Percentiles rank a stretch among this genome's conserved stretches.
Conservation (phyloP, 2,113 vertebrate genomes). For the Crotalus horridus region DNA sequence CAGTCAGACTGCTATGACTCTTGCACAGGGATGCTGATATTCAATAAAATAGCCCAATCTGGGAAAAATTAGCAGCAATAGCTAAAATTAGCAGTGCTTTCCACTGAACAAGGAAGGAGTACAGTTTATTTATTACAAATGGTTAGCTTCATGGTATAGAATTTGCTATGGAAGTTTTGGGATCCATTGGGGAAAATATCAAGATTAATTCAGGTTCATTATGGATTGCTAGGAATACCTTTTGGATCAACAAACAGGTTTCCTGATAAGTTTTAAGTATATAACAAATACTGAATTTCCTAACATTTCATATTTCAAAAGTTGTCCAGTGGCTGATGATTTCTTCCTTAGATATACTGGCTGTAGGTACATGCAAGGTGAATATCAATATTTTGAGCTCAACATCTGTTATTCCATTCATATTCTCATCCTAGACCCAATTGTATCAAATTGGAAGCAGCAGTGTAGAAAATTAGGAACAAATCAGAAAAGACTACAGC, state of each 20-base stretch:
- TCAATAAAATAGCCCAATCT: not conserved
- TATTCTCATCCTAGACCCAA: constrained; percentile 66
- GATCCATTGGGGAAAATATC: not conserved
- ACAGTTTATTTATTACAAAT: not conserved
- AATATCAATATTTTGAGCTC: constrained; percentile 61
- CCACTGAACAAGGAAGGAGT: rapidly evolving
- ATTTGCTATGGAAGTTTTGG: not conserved
- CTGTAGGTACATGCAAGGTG: constrained; percentile 49
- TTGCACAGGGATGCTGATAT: not conserved
- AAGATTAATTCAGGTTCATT: constrained; percentile 19
- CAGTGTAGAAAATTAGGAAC: constrained; percentile 72
- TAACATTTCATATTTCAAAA: constrained; percentile 61
- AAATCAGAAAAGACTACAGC: constrained; percentile 71
- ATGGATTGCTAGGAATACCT: constrained; percentile 22
- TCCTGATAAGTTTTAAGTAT: constrained; percentile 42
- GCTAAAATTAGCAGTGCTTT: not conserved
- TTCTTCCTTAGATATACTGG: constrained; percentile 66
- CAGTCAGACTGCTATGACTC: not conserved
- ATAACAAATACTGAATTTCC: constrained; percentile 52
- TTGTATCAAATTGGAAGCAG: constrained; percentile 72
- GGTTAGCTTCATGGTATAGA: rapidly evolving
- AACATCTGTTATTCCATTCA: constrained; percentile 70
- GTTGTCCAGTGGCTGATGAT: constrained; percentile 55
- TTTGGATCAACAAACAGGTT: constrained; percentile 23
- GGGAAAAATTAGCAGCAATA: not conserved